phyloP scores from a whole-genome alignment of 2,113 vertebrate species.

The Catharus bicknelli region DNA sequence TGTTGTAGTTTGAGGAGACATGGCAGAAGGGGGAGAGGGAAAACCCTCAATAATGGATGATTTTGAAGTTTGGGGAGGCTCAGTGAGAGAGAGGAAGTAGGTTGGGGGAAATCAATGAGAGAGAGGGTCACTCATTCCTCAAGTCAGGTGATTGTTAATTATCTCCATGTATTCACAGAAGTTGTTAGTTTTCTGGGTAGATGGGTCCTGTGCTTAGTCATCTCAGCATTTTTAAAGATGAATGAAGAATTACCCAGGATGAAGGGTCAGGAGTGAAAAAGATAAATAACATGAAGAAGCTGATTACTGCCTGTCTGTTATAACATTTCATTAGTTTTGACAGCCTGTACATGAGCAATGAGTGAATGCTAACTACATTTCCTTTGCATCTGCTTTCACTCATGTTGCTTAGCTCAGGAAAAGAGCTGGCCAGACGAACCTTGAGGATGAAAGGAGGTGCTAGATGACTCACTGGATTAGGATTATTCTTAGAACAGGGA shows the following conservation, averaged over 20 bases:
- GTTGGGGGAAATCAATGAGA: background rate
- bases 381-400: constrained; percentile 47
- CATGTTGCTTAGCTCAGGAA: background rate
- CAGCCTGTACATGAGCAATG: constrained; percentile 72
- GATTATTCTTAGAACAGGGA: background rate
- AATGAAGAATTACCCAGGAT: constrained; percentile 70
- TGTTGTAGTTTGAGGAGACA: constrained; percentile 38
- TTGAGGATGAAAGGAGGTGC: background rate
- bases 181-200: constrained; percentile 81
- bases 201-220: constrained; percentile 78
- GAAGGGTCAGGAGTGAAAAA: constrained; percentile 61
- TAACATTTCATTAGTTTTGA: constrained; percentile 76
- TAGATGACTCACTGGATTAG: background rate
- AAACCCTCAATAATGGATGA: constrained; percentile 22
- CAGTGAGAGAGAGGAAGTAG: background rate
- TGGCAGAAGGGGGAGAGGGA: background rate
- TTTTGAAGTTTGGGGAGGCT: constrained; percentile 24
- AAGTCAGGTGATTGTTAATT: constrained; percentile 80
- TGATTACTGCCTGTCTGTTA: constrained; percentile 69
- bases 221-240: constrained; percentile 78
- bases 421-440: background rate
- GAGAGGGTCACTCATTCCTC: constrained; percentile 70
- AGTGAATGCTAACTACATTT: constrained; percentile 67
- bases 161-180: constrained; percentile 79
- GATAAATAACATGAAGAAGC: constrained; percentile 75